Conservation (phyloP, 2,797 vertebrate genomes). For the Lophura swinhoii region DNA sequence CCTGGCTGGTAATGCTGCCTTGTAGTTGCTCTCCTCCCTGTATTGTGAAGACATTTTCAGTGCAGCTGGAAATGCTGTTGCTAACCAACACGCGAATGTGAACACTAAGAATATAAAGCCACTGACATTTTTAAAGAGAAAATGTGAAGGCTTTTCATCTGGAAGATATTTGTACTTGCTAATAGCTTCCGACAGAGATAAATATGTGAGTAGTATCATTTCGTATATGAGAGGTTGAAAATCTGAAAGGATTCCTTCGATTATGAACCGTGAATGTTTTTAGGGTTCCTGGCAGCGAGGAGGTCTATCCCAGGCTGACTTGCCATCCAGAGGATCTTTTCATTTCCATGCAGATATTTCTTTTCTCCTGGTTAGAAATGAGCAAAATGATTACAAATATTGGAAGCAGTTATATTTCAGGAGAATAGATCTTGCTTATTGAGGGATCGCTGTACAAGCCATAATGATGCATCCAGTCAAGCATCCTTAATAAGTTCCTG, state of each 20-base stretch:
- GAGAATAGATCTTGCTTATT: neutral
- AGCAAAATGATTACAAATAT: neutral
- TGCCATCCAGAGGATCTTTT: neutral
- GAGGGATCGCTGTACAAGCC: neutral
- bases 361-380: neutral
- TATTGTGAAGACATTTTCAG: conserved; percentile 59
- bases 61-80: conserved; percentile 67
- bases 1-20: conserved; percentile 52
- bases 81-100: conserved; percentile 55
- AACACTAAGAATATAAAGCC: neutral
- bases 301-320: neutral
- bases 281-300: neutral
- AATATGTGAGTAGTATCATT: neutral
- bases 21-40: conserved; percentile 63
- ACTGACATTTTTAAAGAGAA: neutral
- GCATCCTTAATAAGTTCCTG: neutral
- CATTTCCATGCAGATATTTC: neutral
- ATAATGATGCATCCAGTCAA: neutral
- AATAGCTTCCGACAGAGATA: conserved; percentile 2
- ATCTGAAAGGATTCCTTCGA: neutral
- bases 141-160: neutral
- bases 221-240: neutral
- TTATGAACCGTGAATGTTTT: neutral
- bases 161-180: neutral
- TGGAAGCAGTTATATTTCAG: neutral